Conservation (phyloP, 2,888 invertebrate genomes). For the Phoronis australis region DNA sequence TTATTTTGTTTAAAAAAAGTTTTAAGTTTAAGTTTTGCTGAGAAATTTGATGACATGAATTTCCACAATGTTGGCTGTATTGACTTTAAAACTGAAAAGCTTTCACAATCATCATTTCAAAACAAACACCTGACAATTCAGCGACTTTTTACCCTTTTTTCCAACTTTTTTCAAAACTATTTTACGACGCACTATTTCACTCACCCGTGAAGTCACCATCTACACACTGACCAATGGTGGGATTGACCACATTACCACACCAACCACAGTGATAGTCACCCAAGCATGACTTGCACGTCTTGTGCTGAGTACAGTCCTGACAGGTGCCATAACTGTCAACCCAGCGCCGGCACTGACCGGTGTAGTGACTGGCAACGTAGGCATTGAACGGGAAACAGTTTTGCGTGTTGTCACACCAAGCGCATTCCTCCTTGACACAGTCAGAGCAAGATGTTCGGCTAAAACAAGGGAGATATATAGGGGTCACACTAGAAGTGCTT, state of each 20-base stretch:
- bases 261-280: conserved; percentile 85
- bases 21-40: too few relatives aligned
- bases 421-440: conserved; percentile 83
- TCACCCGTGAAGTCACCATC: conserved; percentile 46
- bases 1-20: too few relatives aligned
- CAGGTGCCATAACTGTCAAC: conserved; percentile 60
- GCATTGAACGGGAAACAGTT: conserved; percentile 94
- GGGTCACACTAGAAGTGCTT: too few relatives aligned
- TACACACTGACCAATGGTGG: conserved; percentile 67
- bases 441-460: conserved; percentile 36
- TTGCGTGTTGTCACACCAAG: conserved; percentile 87
- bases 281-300: conserved; percentile 60
- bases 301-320: conserved; percentile 37
- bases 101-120: too few relatives aligned
- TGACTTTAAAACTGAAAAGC: too few relatives aligned
- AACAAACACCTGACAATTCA: too few relatives aligned
- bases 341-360: conserved; percentile 89
- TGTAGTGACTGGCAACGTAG: conserved; percentile 89
- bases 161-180: too few relatives aligned
- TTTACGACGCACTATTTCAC: conserved; percentile 1
- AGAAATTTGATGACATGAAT: too few relatives aligned
- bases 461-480: too few relatives aligned
- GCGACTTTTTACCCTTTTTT: too few relatives aligned
- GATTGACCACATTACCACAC: conserved; percentile 85
- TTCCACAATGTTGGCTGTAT: too few relatives aligned